phyloP scores from a whole-genome alignment of 2,888 invertebrate genomes.

The Cancer borealis region DNA sequence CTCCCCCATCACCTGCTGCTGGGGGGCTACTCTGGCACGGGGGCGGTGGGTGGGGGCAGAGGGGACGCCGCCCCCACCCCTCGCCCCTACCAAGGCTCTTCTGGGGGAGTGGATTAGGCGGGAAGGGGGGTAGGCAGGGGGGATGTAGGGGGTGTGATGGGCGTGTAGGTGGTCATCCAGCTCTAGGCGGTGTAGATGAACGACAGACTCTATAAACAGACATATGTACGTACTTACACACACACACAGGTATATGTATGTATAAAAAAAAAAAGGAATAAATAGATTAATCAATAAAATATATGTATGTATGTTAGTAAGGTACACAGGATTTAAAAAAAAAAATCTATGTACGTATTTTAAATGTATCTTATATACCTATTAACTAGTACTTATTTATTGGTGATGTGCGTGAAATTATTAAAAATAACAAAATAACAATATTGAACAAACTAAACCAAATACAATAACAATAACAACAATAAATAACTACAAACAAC shows the following conservation, averaged over 20 bases:
- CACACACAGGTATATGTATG: not conserved
- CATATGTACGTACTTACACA: not conserved
- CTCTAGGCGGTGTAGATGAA: constrained; percentile 78
- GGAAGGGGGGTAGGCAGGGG: constrained; percentile 60
- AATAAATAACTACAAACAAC: not conserved
- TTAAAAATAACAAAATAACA: not conserved
- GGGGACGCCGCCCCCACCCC: constrained; percentile 29
- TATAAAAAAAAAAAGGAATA: too few species aligned
- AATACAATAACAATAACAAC: not conserved
- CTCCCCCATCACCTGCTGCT: constrained; percentile 57
- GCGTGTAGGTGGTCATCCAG: constrained; percentile 68
- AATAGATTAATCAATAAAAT: not conserved
- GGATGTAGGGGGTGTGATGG: constrained; percentile 52
- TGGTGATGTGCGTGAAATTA: too few species aligned
- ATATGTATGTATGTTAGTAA: not conserved
- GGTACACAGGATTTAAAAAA: too few species aligned
- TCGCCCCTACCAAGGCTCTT: constrained; percentile 25
- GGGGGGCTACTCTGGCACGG: constrained; percentile 66
- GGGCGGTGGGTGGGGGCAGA: constrained; percentile 59
- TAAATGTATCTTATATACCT: not conserved
- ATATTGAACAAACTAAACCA: not conserved
- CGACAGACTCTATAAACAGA: constrained; percentile 76
- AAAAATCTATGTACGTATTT: too few species aligned
- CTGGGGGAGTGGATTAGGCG: constrained; percentile 57
- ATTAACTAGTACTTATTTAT: not conserved